phyloP scores from a whole-genome alignment of 2,797 vertebrate genomes.

The Typhlichthys subterraneus region DNA sequence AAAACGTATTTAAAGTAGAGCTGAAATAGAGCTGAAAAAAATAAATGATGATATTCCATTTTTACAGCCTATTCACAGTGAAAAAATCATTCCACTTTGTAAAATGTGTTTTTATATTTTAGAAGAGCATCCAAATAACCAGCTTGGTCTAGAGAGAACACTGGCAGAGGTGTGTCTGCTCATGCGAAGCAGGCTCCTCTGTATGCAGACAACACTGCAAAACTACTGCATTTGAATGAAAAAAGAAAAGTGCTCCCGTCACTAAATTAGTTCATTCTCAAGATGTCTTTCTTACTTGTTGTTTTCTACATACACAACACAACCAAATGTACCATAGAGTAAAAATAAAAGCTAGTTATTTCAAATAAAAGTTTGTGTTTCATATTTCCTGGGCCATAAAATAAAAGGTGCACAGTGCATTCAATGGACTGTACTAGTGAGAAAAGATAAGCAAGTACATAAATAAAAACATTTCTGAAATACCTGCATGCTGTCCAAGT shows the following conservation, averaged over 20 bases:
- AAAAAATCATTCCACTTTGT: background rate
- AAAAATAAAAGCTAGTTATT: background rate
- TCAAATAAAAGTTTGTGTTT: background rate
- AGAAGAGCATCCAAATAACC: constrained; percentile 12
- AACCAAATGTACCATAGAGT: background rate
- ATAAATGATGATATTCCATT: background rate
- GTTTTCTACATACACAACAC: constrained; percentile 4
- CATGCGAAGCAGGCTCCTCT: constrained; percentile 17
- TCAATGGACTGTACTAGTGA: constrained; percentile 23
- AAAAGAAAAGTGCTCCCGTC: constrained; percentile 19
- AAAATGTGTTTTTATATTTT: too few relatives aligned
- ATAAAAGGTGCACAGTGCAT: constrained; percentile 25
- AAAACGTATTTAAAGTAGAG: background rate
- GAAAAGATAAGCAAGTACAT: constrained; percentile 40
- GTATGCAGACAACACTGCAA: constrained; percentile 27
- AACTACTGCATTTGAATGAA: constrained; percentile 24
- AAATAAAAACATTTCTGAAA: constrained; percentile 77
- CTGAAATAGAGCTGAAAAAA: background rate
- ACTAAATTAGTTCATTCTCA: constrained; percentile 26
- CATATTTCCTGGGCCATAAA: constrained; percentile 27
- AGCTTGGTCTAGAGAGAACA: constrained; percentile 41
- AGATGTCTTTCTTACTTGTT: constrained; percentile 17
- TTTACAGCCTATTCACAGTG: background rate
- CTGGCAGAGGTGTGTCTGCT: constrained; percentile 20
- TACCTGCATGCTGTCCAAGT: constrained; percentile 99